phyloP scores from a whole-genome alignment of 2,888 invertebrate genomes.

The Nomada fabriciana region DNA sequence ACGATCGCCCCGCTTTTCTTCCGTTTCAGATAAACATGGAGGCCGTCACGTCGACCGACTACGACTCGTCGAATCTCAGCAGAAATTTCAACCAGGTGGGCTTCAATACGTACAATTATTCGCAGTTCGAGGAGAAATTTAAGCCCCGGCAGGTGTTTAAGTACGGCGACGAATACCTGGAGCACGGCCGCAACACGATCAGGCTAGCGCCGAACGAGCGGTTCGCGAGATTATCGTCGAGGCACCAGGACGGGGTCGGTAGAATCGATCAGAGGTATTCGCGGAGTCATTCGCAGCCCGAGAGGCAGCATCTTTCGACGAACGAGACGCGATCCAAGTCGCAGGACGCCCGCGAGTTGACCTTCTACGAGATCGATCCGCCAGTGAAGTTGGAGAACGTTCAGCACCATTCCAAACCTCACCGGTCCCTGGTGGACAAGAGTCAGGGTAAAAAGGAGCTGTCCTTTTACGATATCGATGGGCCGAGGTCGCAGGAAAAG shows the following conservation, averaged over 20 bases:
- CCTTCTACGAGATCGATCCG: conserved; percentile 79
- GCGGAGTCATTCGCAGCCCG: conserved; percentile 80
- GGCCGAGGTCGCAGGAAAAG: conserved; percentile 72
- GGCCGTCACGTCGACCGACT: conserved; percentile 85
- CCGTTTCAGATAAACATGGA: conserved; percentile 86
- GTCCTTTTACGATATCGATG: conserved; percentile 81
- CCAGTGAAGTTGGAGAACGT: conserved; percentile 72
- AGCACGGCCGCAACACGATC: conserved; percentile 75
- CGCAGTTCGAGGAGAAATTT: conserved; percentile 80
- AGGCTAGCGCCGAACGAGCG: conserved; percentile 69
- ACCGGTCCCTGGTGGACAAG: conserved; percentile 72
- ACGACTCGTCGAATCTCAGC: conserved; percentile 81
- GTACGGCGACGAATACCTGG: conserved; percentile 77
- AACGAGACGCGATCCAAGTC: conserved; percentile 80
- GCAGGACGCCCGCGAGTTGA: conserved; percentile 79
- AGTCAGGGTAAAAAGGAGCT: conserved; percentile 73
- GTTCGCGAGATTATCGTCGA: conserved; percentile 58
- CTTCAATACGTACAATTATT: conserved; percentile 81
- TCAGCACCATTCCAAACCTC: conserved; percentile 72
- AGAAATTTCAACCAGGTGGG: conserved; percentile 80
- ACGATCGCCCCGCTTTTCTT: conserved; percentile 62
- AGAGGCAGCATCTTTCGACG: conserved; percentile 76
- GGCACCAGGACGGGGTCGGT: conserved; percentile 67
- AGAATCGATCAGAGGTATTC: conserved; percentile 75
- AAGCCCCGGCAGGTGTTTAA: conserved; percentile 77